Evolutionary conservation across 2,888 invertebrate species (phyloP).

Genomic region (Agriopis aurantiaria): DNA sequence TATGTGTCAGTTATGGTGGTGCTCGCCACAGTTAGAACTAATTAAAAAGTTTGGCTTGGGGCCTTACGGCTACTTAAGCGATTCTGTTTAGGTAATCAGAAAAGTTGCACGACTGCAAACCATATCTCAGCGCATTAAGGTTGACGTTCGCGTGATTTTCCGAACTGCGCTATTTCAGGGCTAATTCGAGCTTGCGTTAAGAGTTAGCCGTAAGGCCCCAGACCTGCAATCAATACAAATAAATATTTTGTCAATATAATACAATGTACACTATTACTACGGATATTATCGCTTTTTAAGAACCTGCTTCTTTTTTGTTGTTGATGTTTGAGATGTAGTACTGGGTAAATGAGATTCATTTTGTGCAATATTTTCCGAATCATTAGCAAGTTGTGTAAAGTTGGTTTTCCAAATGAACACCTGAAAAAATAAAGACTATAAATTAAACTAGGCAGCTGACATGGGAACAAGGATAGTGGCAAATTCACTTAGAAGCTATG

Average conservation of each 20-base stretch:
- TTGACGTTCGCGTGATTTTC: too few species aligned
- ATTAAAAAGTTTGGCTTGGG: not conserved
- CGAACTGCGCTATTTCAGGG: too few species aligned
- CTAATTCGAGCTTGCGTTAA: too few species aligned
- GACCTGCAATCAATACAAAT: not conserved
- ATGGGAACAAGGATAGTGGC: not conserved
- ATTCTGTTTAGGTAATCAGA: too few species aligned
- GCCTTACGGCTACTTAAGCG: too few species aligned
- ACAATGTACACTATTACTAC: conserved; percentile 31
- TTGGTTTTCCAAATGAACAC: conserved; percentile 85
- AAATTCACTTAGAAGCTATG: not conserved
- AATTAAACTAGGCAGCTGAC: not conserved
- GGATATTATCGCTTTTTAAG: conserved; percentile 61
- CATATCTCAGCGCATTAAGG: too few species aligned
- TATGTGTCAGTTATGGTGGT: not conserved
- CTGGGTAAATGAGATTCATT: conserved; percentile 56
- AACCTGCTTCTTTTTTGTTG: conserved; percentile 67
- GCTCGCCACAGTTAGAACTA: not conserved
- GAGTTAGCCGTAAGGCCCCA: too few species aligned
- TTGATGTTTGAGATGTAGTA: conserved; percentile 52
- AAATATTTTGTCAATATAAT: conserved; percentile 10
- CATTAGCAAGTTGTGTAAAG: conserved; percentile 72
- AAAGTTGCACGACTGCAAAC: too few species aligned
- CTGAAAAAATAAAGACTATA: conserved; percentile 61
- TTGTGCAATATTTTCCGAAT: conserved; percentile 67